Base-by-base conservation (phyloP, 2,888 invertebrate genomes). In the Actias luna region DNA sequence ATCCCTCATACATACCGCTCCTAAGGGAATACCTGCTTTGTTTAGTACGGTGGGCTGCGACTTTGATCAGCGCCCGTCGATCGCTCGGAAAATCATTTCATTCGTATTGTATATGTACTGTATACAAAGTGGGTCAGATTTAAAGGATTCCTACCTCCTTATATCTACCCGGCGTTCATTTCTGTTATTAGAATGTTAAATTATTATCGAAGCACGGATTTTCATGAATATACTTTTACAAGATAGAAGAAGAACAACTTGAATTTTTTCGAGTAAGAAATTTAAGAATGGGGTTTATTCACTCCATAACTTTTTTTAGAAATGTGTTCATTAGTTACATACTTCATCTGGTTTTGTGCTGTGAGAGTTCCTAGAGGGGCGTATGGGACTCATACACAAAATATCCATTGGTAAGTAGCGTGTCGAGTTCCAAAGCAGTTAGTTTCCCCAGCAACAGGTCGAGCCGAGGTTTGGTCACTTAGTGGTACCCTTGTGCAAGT, bases 1-100 rank as follows among this genome's bases (percentile, higher is more conserved):
- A 77, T 80, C 75, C 79, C 74, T 81, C 79, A 80, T 76, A 79
- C 71, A 70, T 61, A 61, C 33, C 57, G 39, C 31, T 61, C 61
- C 61, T 61, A 36, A 29, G 57, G 61, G 55, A 39, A 61, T 61
- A 61, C 61, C 57, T 61, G 57, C 61, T 61, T 61, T 61, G 61
- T 61, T 61, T 61, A 59, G 39, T 59, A 62, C 52, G 59, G 52
- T 63, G 50, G 63, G 50, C 39, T 50, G 59, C 58, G 57, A 57
- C 63, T 63, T 63, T 63, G 63, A 59, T 59, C 59, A 63, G 59
- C 46, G 50, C 16, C 35, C 59, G 52, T 52, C 63, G 50, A 63
- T 59, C 63, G 59, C 36, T 62, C 58, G 36, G 59, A 63, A 63
- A 63, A 63, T 63, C 59, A 58, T 63, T 63, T 63, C 63, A 63